These are phyloP conservation scores for Potorous gilbertii DNA, from an alignment of 2,797 vertebrate species.

Conservation along the genomic window DNA sequence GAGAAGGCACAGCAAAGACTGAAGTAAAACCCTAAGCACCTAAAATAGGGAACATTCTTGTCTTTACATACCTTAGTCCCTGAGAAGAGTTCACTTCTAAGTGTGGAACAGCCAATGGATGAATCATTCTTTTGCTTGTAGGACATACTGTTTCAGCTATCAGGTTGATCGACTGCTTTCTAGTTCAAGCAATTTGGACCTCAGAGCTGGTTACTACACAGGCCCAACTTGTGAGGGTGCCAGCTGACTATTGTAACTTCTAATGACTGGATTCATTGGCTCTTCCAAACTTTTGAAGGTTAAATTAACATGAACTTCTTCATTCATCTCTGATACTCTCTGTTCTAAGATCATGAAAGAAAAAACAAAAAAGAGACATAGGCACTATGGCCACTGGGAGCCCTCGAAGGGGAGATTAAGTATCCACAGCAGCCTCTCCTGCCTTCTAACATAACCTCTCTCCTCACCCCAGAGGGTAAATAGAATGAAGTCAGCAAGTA, in stretches of 20 bases:
- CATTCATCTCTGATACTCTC: background rate
- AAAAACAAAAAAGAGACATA: background rate
- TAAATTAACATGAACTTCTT: background rate
- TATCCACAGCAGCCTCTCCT: background rate
- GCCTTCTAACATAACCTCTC: background rate
- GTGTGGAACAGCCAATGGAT: background rate
- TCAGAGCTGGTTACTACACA: background rate
- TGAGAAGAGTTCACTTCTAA: background rate
- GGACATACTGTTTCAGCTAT: background rate
- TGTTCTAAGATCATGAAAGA: background rate
- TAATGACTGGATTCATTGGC: background rate
- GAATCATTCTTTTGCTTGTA: background rate
- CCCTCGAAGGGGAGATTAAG: background rate
- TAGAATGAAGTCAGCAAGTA: background rate
- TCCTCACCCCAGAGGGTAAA: background rate
- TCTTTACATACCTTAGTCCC: background rate
- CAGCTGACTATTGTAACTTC: background rate
- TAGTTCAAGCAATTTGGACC: background rate
- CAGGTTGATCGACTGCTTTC: background rate
- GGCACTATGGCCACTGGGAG: background rate
- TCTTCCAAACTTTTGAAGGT: background rate
- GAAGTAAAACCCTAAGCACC: background rate
- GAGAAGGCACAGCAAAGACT: background rate
- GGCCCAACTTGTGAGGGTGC: too few relatives aligned
- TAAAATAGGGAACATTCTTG: background rate